Evolutionary conservation across 2,888 invertebrate species (phyloP).

Genomic region (Spatulosminthurus flaviceps): DNA sequence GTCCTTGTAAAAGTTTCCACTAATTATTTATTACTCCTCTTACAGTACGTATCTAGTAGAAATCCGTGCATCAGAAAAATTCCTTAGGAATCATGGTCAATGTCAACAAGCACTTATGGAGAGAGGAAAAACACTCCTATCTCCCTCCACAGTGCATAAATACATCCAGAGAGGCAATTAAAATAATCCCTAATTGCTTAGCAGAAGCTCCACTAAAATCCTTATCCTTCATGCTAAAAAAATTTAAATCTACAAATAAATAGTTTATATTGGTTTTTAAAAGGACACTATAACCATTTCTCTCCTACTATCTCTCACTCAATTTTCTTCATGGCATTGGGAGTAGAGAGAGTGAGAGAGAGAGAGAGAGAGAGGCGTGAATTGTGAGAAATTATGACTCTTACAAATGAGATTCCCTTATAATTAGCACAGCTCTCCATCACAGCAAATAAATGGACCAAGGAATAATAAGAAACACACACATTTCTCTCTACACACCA

Average conservation of each 20-base stretch:
- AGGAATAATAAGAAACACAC: background rate
- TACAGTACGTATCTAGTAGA: too few species aligned
- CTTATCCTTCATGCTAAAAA: background rate
- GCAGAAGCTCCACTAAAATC: background rate
- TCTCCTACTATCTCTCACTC: background rate
- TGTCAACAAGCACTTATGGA: background rate
- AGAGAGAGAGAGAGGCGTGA: too few species aligned
- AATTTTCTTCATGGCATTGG: too few species aligned
- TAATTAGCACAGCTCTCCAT: background rate
- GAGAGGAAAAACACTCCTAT: background rate
- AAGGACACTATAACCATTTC: background rate
- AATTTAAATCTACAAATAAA: background rate
- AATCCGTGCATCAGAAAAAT: too few species aligned
- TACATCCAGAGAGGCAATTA: conserved; percentile 7
- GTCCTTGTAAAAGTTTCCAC: too few species aligned
- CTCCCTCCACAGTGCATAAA: background rate
- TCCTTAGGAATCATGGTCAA: background rate
- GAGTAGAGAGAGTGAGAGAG: too few species aligned
- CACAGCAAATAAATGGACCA: background rate
- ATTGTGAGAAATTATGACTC: background rate
- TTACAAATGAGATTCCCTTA: background rate
- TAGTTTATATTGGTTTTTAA: background rate
- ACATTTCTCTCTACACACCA: background rate
- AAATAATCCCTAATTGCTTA: background rate
- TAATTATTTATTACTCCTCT: too few species aligned